These are phyloP conservation scores for Pedionomus torquatus DNA, from an alignment of 2,113 vertebrate species.

Conservation along the genomic window DNA sequence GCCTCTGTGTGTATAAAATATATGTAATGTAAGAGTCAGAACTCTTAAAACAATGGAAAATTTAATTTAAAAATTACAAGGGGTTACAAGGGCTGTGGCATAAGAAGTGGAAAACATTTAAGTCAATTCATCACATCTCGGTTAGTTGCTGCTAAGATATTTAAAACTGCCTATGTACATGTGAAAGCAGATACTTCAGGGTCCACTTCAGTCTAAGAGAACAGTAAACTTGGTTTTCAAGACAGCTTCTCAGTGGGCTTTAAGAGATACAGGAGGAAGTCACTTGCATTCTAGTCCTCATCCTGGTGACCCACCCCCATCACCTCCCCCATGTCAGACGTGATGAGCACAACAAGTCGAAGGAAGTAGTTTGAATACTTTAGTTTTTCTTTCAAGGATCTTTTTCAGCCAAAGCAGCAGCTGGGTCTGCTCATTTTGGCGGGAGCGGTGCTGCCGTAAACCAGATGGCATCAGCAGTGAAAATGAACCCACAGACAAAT, in stretches of 20 bases:
- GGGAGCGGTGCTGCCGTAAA: neutral
- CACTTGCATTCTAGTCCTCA: neutral
- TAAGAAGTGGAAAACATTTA: neutral
- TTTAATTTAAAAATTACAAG: neutral
- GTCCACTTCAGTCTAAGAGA: neutral
- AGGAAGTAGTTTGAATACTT: neutral
- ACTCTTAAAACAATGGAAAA: neutral
- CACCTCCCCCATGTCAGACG: neutral
- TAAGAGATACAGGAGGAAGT: neutral
- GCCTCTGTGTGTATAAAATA: neutral
- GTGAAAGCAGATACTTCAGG: neutral
- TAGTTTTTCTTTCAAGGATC: neutral
- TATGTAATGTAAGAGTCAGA: neutral
- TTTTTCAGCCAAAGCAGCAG: slow-evolving; percentile 11
- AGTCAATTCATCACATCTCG: neutral
- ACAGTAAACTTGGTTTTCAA: neutral
- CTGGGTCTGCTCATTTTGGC: neutral
- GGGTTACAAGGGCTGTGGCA: neutral
- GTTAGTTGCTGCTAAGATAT: neutral
- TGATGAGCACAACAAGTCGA: neutral
- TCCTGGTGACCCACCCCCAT: neutral
- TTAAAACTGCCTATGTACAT: neutral
- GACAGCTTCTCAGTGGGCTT: neutral
- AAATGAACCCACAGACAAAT: neutral
- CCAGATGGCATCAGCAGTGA: neutral